Evolutionary conservation across 2,113 vertebrate genomes (phyloP).

Genomic region (Rana temporaria): DNA sequence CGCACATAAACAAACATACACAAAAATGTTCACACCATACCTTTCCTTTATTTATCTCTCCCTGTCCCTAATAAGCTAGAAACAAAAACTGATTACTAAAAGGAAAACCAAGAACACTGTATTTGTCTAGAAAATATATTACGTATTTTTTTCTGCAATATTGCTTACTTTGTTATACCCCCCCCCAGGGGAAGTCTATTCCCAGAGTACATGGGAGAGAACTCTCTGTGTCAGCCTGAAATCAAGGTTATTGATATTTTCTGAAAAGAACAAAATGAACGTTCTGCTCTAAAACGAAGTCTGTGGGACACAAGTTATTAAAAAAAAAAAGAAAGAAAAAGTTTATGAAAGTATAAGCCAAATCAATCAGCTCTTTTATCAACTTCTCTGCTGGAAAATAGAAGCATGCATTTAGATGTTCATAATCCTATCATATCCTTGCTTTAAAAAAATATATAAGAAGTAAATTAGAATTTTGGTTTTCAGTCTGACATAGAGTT

Average conservation of each 20-base stretch:
- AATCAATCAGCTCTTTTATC: conserved; percentile 35
- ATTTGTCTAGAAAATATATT: neutral
- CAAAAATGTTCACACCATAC: too few species aligned
- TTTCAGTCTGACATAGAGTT: too few species aligned
- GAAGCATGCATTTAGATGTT: too few species aligned
- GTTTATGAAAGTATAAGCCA: conserved; percentile 18
- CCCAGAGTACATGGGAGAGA: conserved; percentile 21
- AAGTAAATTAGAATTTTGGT: too few species aligned
- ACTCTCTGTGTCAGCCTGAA: conserved; percentile 14
- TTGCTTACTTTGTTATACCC: neutral
- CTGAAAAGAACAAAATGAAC: conserved; percentile 39
- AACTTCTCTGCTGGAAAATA: neutral
- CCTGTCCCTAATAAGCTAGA: too few species aligned
- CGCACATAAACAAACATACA: too few species aligned
- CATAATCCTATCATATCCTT: too few species aligned
- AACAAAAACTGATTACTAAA: too few species aligned
- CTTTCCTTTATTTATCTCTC: too few species aligned
- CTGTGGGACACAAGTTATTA: conserved; percentile 46
- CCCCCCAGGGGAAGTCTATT: neutral
- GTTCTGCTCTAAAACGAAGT: conserved; percentile 35
- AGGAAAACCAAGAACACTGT: neutral
- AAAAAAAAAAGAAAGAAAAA: conserved; percentile 31
- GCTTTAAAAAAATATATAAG: too few species aligned
- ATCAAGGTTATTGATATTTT: conserved; percentile 49
- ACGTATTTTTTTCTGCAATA: neutral